phyloP scores from a whole-genome alignment of 2,797 vertebrate genomes.

The Pangasius macronema region DNA sequence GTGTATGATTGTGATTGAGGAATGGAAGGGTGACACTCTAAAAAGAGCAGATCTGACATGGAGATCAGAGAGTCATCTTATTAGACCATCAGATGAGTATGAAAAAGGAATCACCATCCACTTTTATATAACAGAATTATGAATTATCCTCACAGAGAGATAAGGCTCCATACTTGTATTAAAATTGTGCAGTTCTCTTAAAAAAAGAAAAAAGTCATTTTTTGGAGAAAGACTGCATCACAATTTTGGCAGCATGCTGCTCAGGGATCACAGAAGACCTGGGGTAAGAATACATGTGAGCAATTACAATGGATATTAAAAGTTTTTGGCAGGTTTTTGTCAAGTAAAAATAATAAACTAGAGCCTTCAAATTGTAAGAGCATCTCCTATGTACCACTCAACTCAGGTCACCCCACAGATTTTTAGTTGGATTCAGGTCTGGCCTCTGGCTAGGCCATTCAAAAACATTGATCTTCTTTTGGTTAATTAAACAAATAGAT shows the following conservation, averaged over 20 bases:
- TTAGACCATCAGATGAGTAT: not conserved
- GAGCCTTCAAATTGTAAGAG: too few species aligned
- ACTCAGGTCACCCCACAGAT: too few species aligned
- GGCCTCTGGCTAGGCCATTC: too few species aligned
- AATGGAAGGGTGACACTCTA: not conserved
- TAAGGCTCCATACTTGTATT: not conserved
- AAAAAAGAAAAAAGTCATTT: not conserved
- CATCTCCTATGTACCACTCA: too few species aligned
- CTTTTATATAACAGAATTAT: not conserved
- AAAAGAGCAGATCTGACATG: not conserved
- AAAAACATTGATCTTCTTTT: too few species aligned
- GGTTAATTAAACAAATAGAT: too few species aligned
- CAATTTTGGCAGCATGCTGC: not conserved
- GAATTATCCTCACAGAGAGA: not conserved
- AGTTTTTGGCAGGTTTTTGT: too few species aligned
- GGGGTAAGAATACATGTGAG: not conserved
- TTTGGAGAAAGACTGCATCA: not conserved
- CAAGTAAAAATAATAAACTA: too few species aligned
- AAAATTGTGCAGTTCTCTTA: not conserved
- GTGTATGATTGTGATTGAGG: not conserved
- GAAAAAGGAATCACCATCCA: not conserved
- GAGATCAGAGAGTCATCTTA: conserved; percentile 2
- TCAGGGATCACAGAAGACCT: not conserved
- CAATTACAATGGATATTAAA: too few species aligned
- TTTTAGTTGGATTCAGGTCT: too few species aligned